Conservation (phyloP, 1,140 invertebrate genomes). For the Holotrichia oblita region DNA sequence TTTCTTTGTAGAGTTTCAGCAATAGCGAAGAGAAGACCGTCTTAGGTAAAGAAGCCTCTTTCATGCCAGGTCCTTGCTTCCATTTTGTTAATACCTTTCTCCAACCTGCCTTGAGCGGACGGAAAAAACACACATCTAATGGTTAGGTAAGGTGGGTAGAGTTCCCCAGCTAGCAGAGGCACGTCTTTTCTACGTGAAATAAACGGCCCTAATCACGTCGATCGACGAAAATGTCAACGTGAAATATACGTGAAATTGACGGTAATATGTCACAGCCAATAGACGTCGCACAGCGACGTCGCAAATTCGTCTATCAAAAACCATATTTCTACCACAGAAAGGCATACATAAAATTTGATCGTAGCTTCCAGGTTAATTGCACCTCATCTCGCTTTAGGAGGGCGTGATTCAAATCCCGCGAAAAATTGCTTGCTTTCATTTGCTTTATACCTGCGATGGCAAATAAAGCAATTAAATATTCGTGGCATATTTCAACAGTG, state of each 20-base stretch:
- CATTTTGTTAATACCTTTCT: constrained; percentile 29
- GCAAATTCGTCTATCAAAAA: not conserved
- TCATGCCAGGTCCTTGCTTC: constrained; percentile 25
- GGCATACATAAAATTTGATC: not conserved
- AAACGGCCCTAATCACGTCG: not conserved
- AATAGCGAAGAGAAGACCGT: constrained; percentile 22
- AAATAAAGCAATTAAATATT: constrained; percentile 10
- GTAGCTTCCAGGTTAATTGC: not conserved
- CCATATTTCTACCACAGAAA: not conserved
- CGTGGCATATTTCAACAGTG: constrained; percentile 1
- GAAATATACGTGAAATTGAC: not conserved
- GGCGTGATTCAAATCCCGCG: constrained; percentile 3
- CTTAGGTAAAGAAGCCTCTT: constrained; percentile 28
- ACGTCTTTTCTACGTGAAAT: not conserved
- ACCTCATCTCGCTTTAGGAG: not conserved
- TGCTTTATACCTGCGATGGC: not conserved
- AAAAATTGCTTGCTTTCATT: not conserved
- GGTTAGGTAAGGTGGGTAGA: constrained; percentile 37
- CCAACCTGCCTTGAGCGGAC: constrained; percentile 30
- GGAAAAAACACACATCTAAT: constrained; percentile 28
- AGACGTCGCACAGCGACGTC: not conserved
- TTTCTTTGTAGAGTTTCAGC: constrained; percentile 41
- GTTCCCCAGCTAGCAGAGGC: not conserved
- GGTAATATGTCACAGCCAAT: not conserved
- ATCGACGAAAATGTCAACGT: not conserved